Percentiles rank a stretch among this genome's conserved stretches.
These are phyloP conservation scores for Lithophane leautieri DNA, from an alignment of 2,888 invertebrate genomes.

Conservation along the genomic window DNA sequence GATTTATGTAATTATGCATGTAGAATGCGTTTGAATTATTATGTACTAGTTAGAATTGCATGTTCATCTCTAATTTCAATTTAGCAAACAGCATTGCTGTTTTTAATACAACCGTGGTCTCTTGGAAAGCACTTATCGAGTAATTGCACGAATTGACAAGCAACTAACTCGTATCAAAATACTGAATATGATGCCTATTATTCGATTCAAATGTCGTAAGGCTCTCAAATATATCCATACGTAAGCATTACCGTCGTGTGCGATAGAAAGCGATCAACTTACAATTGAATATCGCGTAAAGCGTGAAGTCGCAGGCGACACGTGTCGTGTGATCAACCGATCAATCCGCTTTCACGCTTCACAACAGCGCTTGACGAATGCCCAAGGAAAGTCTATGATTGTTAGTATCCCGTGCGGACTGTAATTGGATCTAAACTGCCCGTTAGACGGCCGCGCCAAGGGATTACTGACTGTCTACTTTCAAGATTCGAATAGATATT, in stretches of 20 bases:
- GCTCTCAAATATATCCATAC: slow-evolving; percentile 37
- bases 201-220: slow-evolving; percentile 37
- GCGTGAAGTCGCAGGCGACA: slow-evolving; percentile 70
- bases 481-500: slow-evolving; percentile 60
- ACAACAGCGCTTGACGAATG: slow-evolving; percentile 70
- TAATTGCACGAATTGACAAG: slow-evolving; percentile 23
- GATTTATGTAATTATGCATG: slow-evolving; percentile 32
- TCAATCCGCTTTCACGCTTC: slow-evolving; percentile 81
- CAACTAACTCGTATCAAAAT: slow-evolving; percentile 16
- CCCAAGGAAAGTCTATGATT: slow-evolving; percentile 77
- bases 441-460: slow-evolving; percentile 51
- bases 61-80: background rate
- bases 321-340: slow-evolving; percentile 78
- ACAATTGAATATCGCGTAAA: slow-evolving; percentile 79
- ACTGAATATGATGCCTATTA: slow-evolving; percentile 33
- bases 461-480: slow-evolving; percentile 57
- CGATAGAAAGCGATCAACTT: slow-evolving; percentile 80
- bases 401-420: slow-evolving; percentile 71
- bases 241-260: slow-evolving; percentile 53
- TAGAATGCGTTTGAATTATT: background rate
- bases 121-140: slow-evolving; percentile 22
- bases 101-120: background rate
- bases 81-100: background rate
- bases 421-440: slow-evolving; percentile 72
- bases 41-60: slow-evolving; percentile 4